phyloP scores from a whole-genome alignment of 1,140 invertebrate species.

The Vollenhovia emeryi region DNA sequence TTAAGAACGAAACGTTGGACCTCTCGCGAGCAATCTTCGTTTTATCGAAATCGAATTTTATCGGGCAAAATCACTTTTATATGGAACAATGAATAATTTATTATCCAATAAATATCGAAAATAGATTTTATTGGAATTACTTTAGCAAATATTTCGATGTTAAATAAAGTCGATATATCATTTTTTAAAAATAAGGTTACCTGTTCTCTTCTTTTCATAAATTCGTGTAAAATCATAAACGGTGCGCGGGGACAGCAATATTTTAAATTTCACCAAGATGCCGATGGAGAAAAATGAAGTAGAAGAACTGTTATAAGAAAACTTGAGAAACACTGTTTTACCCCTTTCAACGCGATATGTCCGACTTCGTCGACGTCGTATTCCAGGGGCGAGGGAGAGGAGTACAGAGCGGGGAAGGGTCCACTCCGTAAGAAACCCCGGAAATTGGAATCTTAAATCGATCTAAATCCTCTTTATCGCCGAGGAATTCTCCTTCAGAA shows the following conservation, averaged over 20 bases:
- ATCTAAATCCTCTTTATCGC: slow-evolving; percentile 78
- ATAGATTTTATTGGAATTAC: slow-evolving; percentile 20
- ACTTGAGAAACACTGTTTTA: slow-evolving; percentile 55
- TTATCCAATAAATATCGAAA: slow-evolving; percentile 6
- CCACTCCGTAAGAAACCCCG: slow-evolving; percentile 62
- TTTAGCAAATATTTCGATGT: not conserved
- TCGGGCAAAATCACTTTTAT: not conserved
- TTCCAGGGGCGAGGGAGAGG: too few species aligned
- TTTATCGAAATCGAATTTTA: slow-evolving; percentile 24
- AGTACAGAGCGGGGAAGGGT: not conserved
- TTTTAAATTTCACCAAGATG: not conserved
- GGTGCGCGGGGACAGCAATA: not conserved
- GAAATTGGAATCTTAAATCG: slow-evolving; percentile 83
- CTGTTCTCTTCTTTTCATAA: not conserved
- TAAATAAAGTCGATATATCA: not conserved
- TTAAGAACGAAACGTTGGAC: not conserved
- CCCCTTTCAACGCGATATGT: slow-evolving; percentile 67
- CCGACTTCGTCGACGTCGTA: slow-evolving; percentile 49
- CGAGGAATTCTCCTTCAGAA: slow-evolving; percentile 61
- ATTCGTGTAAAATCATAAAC: not conserved
- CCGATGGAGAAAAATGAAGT: not conserved
- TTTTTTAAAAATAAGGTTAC: not conserved
- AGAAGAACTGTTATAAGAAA: not conserved
- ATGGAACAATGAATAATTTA: slow-evolving; percentile 5
- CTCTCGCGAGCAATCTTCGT: not conserved